Percentiles rank a stretch among this genome's conserved stretches.
Evolutionary conservation across 1,140 invertebrate genomes (phyloP).

Genomic region (Epicauta chinensis): DNA sequence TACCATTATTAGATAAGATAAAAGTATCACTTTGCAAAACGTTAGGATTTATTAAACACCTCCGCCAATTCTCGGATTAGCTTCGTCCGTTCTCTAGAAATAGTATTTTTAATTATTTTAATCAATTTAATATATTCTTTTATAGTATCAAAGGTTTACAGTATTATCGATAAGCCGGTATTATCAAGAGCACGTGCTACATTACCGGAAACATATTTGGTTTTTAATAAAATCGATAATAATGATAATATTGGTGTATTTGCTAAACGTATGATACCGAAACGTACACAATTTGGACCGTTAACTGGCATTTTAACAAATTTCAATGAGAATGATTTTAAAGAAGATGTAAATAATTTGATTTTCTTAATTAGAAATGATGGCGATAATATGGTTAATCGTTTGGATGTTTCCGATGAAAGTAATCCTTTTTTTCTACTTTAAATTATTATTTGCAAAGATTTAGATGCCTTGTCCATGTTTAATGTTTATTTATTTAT

Average conservation of each 20-base stretch:
- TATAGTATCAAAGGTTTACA: conserved; percentile 49
- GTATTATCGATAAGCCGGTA: conserved; percentile 66
- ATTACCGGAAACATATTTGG: conserved; percentile 60
- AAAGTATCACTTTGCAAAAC: no score
- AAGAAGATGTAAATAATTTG: conserved; percentile 14
- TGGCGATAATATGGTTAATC: conserved; percentile 50
- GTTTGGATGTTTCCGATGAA: conserved; percentile 4
- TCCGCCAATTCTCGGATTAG: no score
- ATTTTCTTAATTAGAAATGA: conserved; percentile 47
- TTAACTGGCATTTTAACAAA: conserved; percentile 57
- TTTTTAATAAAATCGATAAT: conserved; percentile 46
- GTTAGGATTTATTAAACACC: no score
- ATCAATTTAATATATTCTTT: conserved; percentile 24
- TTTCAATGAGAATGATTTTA: conserved; percentile 6
- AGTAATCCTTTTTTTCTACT: conserved; percentile 9
- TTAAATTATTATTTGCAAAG: no score
- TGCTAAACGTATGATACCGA: conserved; percentile 62
- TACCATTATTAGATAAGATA: no score
- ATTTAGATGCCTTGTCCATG: no score
- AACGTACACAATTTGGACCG: conserved; percentile 70
- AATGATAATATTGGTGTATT: conserved; percentile 52
- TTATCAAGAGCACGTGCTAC: conserved; percentile 65
- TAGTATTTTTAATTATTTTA: conserved; percentile 2
- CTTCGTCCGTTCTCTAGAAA: no score
- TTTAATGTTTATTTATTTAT: no score